phyloP scores from a whole-genome alignment of 1,140 invertebrate genomes.

The Heliconius congener region DNA sequence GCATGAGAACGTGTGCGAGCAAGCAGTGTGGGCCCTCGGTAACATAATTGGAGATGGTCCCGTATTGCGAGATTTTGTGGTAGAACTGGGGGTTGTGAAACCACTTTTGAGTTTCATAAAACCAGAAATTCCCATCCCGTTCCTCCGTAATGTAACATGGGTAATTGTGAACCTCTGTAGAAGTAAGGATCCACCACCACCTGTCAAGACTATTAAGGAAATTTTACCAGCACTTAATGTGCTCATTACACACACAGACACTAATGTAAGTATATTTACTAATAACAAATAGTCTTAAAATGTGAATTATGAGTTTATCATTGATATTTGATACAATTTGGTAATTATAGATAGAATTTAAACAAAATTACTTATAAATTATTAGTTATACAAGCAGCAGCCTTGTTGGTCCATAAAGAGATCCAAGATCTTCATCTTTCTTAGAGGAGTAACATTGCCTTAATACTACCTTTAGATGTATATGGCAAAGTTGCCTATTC shows the following conservation, averaged over 20 bases:
- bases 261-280: conserved; percentile 88
- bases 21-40: conserved; percentile 99
- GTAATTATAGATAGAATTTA: neutral
- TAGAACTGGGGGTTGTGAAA: conserved; percentile 93
- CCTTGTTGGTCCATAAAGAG: no score
- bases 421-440: no score
- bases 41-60: conserved; percentile 98
- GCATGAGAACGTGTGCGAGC: conserved; percentile 99
- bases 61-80: conserved; percentile 94
- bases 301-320: neutral
- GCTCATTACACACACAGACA: conserved; percentile 97
- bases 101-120: conserved; percentile 95
- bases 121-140: conserved; percentile 95
- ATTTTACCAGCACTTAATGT: conserved; percentile 96
- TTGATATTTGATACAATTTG: neutral
- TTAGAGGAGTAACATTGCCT: no score
- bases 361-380: neutral
- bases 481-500: no score
- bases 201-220: conserved; percentile 92
- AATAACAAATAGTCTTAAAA: neutral
- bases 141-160: conserved; percentile 98
- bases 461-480: no score
- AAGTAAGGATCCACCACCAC: conserved; percentile 96
- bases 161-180: conserved; percentile 98
- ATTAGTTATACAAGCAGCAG: neutral